Base-by-base conservation (phyloP, 1,140 invertebrate genomes). In the Sarcophaga bullata region DNA sequence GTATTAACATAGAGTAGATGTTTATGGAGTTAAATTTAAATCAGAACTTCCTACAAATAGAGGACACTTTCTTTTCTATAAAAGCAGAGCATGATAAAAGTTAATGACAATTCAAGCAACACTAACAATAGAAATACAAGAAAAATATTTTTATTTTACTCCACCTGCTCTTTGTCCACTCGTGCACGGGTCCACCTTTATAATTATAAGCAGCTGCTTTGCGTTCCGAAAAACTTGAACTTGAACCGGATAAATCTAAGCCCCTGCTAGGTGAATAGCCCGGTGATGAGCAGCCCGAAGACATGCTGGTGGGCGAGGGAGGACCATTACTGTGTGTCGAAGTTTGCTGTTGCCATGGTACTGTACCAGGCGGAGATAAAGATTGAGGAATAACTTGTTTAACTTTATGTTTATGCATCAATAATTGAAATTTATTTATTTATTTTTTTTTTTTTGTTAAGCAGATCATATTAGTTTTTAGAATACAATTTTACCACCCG, bases 91-190 rank as follows among this genome's bases (percentile, higher is more conserved):
- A 37, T 37, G 25, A 37, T 4, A 37, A 37, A 37, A 37, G 25
- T 1, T 37, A 37, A 37, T 37, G 25, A 37, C 25, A 37, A 37
- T 37, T 37, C 4, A 37, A 37, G 4, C 25, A 37, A 37, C 25
- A 37, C 25, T 37, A 37, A 37, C 4, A 37, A 37, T 37, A 37
- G 25, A 4, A 37, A 37, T 37, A 37, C 25, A 37, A 37, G 25
- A 4, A 37, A 37, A 37, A 37, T 37, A 37, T 37, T 2, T 37
- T 37, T 4, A 37, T 2, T 17, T 37, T 2, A 89, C 87, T 89
- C 89, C 89, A 96, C 96, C 92, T 97, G 95, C 89, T 97, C 95
- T 89, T 95, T 95, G 84, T 95, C 96, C 96, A 98, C 85, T 97
- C 95, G 37, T 93, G 92, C 76, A 97, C 94, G 7, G 95, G 93